Conservation (phyloP, 2,888 invertebrate genomes). For the Capitulum mitella region DNA sequence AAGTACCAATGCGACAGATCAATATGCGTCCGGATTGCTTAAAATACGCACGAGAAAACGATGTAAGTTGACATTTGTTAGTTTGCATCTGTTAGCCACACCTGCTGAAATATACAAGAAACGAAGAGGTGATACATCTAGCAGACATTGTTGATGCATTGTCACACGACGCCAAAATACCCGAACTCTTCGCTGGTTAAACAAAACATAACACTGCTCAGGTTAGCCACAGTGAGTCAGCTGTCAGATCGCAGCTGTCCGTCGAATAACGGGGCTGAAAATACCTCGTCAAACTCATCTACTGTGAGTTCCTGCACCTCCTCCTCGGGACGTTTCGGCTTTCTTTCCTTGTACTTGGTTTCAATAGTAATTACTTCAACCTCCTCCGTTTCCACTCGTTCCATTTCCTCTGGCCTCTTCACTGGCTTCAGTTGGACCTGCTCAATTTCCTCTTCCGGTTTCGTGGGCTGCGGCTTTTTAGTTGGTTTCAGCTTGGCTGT, state of each 20-base stretch:
- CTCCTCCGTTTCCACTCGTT: background rate
- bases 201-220: background rate
- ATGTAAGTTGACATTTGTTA: too few species aligned
- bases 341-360: constrained; percentile 41
- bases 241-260: constrained; percentile 32
- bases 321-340: constrained; percentile 38
- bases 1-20: too few species aligned
- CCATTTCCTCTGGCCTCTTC: constrained; percentile 42
- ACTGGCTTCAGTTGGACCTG: constrained; percentile 33
- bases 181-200: too few species aligned
- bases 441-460: constrained; percentile 27
- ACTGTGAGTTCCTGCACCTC: constrained; percentile 34
- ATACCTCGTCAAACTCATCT: constrained; percentile 30
- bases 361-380: background rate
- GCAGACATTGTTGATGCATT: too few species aligned
- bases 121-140: too few species aligned
- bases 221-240: constrained; percentile 33
- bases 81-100: too few species aligned
- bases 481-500: background rate
- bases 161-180: too few species aligned
- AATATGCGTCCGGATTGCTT: too few species aligned
- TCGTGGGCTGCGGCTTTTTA: background rate
- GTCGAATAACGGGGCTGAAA: constrained; percentile 27
- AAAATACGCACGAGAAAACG: too few species aligned
- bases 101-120: too few species aligned